Percentiles rank a stretch among this genome's conserved stretches.
Conservation (phyloP, 2,888 invertebrate genomes). For the Acholoe squamosa region DNA sequence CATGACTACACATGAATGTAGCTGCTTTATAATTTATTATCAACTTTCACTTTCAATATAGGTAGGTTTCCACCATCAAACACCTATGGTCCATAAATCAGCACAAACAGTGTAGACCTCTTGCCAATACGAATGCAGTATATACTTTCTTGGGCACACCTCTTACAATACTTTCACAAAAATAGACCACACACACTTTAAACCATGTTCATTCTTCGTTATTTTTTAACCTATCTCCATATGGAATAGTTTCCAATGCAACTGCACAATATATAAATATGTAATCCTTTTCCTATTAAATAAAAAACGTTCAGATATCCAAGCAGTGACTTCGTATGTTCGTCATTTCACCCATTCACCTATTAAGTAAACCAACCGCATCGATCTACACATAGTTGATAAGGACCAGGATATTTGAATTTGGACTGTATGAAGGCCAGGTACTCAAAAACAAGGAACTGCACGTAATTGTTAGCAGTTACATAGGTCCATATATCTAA, state of each 20-base stretch:
- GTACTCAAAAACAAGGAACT: neutral
- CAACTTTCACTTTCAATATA: neutral
- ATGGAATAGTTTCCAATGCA: neutral
- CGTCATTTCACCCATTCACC: neutral
- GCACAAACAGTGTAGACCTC: neutral
- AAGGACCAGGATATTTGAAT: neutral
- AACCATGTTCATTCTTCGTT: neutral
- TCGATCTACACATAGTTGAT: neutral
- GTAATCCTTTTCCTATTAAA: neutral
- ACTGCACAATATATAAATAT: no score
- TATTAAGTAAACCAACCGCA: constrained; percentile 43
- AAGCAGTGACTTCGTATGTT: neutral
- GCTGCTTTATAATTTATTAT: constrained; percentile 35
- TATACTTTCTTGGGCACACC: neutral
- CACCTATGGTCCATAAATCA: neutral
- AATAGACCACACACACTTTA: neutral
- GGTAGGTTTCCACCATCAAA: neutral
- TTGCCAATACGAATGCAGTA: neutral
- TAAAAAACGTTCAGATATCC: neutral
- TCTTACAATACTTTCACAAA: neutral
- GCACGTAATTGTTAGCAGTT: neutral
- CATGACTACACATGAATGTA: neutral
- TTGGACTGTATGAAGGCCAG: neutral
- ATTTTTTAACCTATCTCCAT: neutral
- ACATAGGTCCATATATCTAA: neutral